Base-by-base conservation (phyloP, 2,888 invertebrate species). In the Caenorhabditis sp. region DNA sequence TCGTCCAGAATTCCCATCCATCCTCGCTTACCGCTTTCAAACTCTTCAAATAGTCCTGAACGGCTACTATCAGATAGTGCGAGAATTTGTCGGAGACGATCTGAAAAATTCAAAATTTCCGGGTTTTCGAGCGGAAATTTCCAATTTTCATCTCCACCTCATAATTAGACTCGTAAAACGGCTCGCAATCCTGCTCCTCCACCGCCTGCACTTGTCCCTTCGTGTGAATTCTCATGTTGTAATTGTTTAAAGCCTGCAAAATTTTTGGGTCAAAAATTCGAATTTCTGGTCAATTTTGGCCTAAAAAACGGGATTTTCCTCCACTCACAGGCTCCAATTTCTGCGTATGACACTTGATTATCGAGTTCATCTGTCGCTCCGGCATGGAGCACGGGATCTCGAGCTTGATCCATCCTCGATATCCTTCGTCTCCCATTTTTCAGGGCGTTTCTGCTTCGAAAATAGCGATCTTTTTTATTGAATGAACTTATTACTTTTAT, bases 131-230 rank as follows among this genome's bases (percentile, higher is more conserved):
- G 2, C 38, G 10, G 12, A 49, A 49, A 49, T 14, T 24, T 22
- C 5, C 5, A 14, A 22, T 22, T 26, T 63, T 44, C 6, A 1
- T 58, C 19, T 4, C 5, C 8, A 85, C 85, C 54, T 83, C 85
- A 58, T 59, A 85, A 61, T 83, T 83, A 1, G 83, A 44, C 63
- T 85, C 85, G 28, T 82, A 77, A 63, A 38, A 85, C 16, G 80
- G 75, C 19, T 80, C 75, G 64, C 85, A 85, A 59, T 80, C 85
- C 44, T 75, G 80, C 41, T 85, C 85, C 44, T 85, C 81, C 16
- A 83, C 81, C 16, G 59, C 69, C 41, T 81, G 73, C 14, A 79
- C 56, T 35, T 56, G 44, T 74, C 75, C 72, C 28, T 66, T 59
- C 19, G 66, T 58, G n/a, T 70, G 35, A 24, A 86, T 58, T 28